Base-by-base conservation (phyloP, 2,888 invertebrate species). In the Pycnomerus fuliginosus region DNA sequence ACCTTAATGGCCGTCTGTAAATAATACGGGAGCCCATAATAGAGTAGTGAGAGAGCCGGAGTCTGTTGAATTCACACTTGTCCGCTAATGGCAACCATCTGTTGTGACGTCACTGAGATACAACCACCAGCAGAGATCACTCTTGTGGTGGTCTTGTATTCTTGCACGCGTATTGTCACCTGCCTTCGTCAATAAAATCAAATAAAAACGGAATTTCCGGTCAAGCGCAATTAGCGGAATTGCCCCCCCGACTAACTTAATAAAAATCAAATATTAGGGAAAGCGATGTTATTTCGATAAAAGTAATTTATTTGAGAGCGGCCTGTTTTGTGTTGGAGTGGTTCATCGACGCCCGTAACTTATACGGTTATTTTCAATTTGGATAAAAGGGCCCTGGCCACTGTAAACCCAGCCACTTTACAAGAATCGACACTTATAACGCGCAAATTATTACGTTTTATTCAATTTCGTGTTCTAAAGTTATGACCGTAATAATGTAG, bases 321-420 rank as follows among this genome's bases (percentile, higher is more conserved):
- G 58, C 61, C 61, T 63, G 62, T 62, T 63, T 61, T 64, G 62
- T 64, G 64, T 65, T 63, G 60, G 34, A 62, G 58, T 61, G 63
- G 62, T 60, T 62, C 66, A 64, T 68, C 65, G 69, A 68, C 68
- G 65, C 66, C 58, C 64, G 61, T 63, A 69, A 68, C 67, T 65
- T 68, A 69, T 65, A 65, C 66, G 60, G 62, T 63, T 63, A 64
- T 63, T 69, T 70, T 64, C 71, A 71, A 71, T 71, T 70, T 71
- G 67, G 65, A 68, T 71, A 71, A 71, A 70, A 71, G 70, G 64
- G 62, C 63, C 64, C 67, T 63, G 70, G 70, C 65, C 67, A 69
- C 64, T 71, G 68, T 69, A 67, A 64, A 68, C 17, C 36, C 16
- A 61, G 61, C 61, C 61, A 56, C 64, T 65, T 67, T 65, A 70